These are phyloP conservation scores for Aurelia sp. DNA, from an alignment of 30 jellyfish, hydroid and myxozoan genomes.

Conservation along the genomic window DNA sequence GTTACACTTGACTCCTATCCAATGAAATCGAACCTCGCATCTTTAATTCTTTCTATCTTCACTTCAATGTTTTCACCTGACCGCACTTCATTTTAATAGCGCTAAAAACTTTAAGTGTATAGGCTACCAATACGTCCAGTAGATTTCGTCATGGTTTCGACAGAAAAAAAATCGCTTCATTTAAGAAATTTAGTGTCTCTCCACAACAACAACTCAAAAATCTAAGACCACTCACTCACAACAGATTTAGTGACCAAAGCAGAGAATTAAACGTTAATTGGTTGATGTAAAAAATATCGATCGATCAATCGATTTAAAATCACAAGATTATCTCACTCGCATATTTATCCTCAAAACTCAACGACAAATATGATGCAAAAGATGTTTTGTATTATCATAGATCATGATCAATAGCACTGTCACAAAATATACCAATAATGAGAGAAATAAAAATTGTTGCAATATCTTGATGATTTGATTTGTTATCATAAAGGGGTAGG, in stretches of 20 bases:
- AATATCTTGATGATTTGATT: too few species aligned
- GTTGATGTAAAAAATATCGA: slow-evolving; percentile 26
- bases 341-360: too few species aligned
- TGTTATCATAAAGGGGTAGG: too few species aligned
- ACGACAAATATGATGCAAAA: too few species aligned
- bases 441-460: too few species aligned
- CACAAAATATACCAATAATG: too few species aligned
- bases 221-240: slow-evolving; percentile 69
- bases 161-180: slow-evolving; percentile 25
- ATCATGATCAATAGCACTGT: too few species aligned
- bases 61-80: slow-evolving; percentile 42
- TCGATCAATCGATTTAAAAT: neutral
- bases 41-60: slow-evolving; percentile 21
- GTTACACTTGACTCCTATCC: slow-evolving; percentile 81
- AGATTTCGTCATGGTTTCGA: slow-evolving; percentile 49
- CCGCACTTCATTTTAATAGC: slow-evolving; percentile 53
- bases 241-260: slow-evolving; percentile 68
- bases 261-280: slow-evolving; percentile 36
- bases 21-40: slow-evolving; percentile 56
- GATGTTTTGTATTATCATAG: too few species aligned
- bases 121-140: slow-evolving; percentile 55
- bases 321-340: too few species aligned
- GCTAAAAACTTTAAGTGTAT: slow-evolving; percentile 22
- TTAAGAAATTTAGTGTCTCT: slow-evolving; percentile 21
- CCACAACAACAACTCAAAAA: slow-evolving; percentile 51